Evolutionary conservation across 92 coral and sea anemone species (phyloP).

Genomic region (Zoanthus solanderi): DNA sequence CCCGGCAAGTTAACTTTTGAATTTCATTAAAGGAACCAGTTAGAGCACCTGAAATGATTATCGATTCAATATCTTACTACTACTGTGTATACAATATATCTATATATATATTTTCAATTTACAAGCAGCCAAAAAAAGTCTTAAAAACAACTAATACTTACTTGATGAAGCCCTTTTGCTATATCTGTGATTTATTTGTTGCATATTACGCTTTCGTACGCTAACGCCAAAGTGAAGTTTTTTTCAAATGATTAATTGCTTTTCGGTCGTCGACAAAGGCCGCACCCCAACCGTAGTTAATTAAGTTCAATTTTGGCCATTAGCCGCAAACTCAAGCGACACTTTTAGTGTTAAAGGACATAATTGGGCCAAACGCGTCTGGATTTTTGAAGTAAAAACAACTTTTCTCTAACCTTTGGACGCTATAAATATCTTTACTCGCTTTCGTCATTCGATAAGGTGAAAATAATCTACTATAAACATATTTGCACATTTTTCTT

Average conservation of each 20-base stretch:
- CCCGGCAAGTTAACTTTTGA: conserved; percentile 15
- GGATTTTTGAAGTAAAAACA: conserved; percentile 35
- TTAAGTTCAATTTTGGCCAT: neutral
- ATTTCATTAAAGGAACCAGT: conserved; percentile 1
- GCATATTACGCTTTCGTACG: neutral
- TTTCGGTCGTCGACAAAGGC: neutral
- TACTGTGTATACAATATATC: no score
- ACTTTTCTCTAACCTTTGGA: conserved; percentile 40
- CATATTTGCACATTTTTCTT: conserved; percentile 45
- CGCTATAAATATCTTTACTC: conserved; percentile 21
- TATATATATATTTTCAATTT: no score
- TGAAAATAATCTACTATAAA: conserved; percentile 34
- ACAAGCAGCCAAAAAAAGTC: no score
- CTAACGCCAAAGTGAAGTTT: neutral
- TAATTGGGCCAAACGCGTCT: conserved; percentile 33
- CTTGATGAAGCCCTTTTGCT: neutral
- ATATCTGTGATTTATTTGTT: neutral
- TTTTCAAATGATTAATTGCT: neutral
- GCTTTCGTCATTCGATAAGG: conserved; percentile 26
- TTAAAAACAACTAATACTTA: no score
- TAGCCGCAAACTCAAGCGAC: conserved; percentile 11
- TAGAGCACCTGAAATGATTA: no score
- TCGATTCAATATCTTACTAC: no score
- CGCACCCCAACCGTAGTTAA: conserved; percentile 9
- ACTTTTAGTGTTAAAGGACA: neutral